These are phyloP conservation scores for Aspidiotus rigidus DNA, from an alignment of 2,888 invertebrate genomes.

Conservation along the genomic window DNA sequence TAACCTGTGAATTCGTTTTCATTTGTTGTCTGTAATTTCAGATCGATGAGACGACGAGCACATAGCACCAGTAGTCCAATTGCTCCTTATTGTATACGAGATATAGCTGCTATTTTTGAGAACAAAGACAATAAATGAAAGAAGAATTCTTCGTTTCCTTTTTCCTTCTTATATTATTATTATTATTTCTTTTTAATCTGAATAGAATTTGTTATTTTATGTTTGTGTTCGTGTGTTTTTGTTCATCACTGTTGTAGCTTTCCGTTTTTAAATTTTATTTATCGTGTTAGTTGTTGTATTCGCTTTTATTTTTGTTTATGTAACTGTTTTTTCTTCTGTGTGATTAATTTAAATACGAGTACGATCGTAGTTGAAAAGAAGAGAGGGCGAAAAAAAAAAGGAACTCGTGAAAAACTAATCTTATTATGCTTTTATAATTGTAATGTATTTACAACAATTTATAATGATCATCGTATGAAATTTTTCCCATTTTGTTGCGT, in stretches of 20 bases:
- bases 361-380: not conserved
- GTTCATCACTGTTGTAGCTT: conserved; percentile 21
- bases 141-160: conserved; percentile 5
- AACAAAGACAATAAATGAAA: conserved; percentile 36
- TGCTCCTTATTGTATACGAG: conserved; percentile 64
- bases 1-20: not conserved
- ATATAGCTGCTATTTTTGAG: conserved; percentile 75
- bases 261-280: conserved; percentile 24
- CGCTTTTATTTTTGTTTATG: conserved; percentile 16
- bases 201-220: no score
- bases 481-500: conserved; percentile 20
- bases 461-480: no score
- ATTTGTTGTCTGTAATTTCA: conserved; percentile 20
- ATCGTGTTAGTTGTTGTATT: conserved; percentile 26
- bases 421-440: conserved; percentile 22
- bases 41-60: conserved; percentile 36
- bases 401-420: conserved; percentile 26
- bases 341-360: no score
- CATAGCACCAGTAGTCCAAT: conserved; percentile 43
- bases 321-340: conserved; percentile 11
- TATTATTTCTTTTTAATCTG: conserved; percentile 8
- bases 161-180: no score
- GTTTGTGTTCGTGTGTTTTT: conserved; percentile 14
- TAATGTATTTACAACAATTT: conserved; percentile 10
- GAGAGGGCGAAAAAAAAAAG: conserved; percentile 22